Evolutionary conservation across 2,113 vertebrate genomes (phyloP).

Genomic region (Neoarius graeffei): DNA sequence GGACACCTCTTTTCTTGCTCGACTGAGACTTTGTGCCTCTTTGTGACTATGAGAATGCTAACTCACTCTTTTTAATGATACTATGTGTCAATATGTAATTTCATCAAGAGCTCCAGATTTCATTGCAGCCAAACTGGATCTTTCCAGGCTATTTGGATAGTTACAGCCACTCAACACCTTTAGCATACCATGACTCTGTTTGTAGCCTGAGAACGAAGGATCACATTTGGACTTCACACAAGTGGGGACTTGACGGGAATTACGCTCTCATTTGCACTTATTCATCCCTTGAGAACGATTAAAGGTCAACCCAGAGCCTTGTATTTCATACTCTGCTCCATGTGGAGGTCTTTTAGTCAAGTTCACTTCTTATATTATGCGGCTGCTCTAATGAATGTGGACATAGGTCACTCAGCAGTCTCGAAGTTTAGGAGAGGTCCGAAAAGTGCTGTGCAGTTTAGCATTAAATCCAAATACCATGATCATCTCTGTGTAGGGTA

Average conservation of each 20-base stretch:
- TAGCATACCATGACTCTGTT: neutral
- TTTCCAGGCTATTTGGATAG: slow-evolving; percentile 10
- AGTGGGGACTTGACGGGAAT: slow-evolving; percentile 16
- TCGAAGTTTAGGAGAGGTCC: slow-evolving; percentile 54
- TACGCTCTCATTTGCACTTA: slow-evolving; percentile 24
- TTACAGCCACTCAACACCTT: slow-evolving; percentile 50
- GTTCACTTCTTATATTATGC: slow-evolving; percentile 12
- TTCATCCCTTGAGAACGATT: slow-evolving; percentile 27
- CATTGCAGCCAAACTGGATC: slow-evolving; percentile 27
- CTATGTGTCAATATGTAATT: slow-evolving; percentile 44
- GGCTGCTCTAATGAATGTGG: slow-evolving; percentile 33
- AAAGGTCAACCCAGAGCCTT: slow-evolving; percentile 26
- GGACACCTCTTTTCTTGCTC: neutral
- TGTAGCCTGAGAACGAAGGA: neutral
- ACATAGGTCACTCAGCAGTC: slow-evolving; percentile 58
- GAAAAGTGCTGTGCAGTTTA: slow-evolving; percentile 56
- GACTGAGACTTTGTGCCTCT: slow-evolving; percentile 15
- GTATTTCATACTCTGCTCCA: slow-evolving; percentile 36
- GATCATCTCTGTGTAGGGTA: slow-evolving; percentile 60
- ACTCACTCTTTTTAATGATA: slow-evolving; percentile 45
- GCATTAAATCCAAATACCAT: slow-evolving; percentile 60
- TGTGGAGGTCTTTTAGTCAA: neutral
- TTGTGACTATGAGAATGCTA: slow-evolving; percentile 16
- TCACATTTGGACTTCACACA: slow-evolving; percentile 17
- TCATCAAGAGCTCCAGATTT: slow-evolving; percentile 30